phyloP scores from a whole-genome alignment of 2,797 vertebrate species.

The Hippocampus kuda region DNA sequence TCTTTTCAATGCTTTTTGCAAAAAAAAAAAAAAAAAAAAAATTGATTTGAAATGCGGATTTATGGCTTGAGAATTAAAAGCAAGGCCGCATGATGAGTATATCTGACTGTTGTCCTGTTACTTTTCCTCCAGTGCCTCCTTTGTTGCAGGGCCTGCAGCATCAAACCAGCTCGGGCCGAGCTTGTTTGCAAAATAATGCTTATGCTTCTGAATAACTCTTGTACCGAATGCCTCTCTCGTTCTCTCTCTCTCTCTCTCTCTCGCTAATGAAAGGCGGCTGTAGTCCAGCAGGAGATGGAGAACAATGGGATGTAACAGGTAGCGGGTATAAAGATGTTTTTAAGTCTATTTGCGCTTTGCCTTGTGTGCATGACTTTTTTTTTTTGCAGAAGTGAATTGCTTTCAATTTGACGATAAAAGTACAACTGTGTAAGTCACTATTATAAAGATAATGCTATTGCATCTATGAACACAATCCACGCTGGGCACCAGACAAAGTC shows the following conservation, averaged over 20 bases:
- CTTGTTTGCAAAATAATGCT: constrained; percentile 59
- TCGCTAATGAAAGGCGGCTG: constrained; percentile 69
- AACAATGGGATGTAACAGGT: constrained; percentile 68
- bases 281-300: constrained; percentile 53
- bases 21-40: constrained; percentile 7
- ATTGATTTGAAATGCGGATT: constrained; percentile 24
- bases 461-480: constrained; percentile 31
- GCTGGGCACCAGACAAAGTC: constrained; percentile 47
- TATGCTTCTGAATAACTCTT: constrained; percentile 59
- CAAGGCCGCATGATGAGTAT: constrained; percentile 28
- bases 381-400: constrained; percentile 7
- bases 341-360: constrained; percentile 48
- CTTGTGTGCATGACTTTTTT: constrained; percentile 25
- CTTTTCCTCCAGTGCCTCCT: constrained; percentile 35
- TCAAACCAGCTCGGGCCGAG: constrained; percentile 51
- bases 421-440: constrained; percentile 26
- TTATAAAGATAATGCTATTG: constrained; percentile 21
- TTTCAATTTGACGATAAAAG: background rate
- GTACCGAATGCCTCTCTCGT: constrained; percentile 53
- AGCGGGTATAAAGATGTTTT: constrained; percentile 53
- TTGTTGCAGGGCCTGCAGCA: constrained; percentile 45
- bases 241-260: constrained; percentile 47
- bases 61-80: constrained; percentile 34
- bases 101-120: constrained; percentile 14
- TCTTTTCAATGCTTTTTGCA: constrained; percentile 27